Percentiles rank a stretch among this genome's conserved stretches.
phyloP scores from a whole-genome alignment of 2,113 vertebrate genomes.

The Galemys pyrenaicus region DNA sequence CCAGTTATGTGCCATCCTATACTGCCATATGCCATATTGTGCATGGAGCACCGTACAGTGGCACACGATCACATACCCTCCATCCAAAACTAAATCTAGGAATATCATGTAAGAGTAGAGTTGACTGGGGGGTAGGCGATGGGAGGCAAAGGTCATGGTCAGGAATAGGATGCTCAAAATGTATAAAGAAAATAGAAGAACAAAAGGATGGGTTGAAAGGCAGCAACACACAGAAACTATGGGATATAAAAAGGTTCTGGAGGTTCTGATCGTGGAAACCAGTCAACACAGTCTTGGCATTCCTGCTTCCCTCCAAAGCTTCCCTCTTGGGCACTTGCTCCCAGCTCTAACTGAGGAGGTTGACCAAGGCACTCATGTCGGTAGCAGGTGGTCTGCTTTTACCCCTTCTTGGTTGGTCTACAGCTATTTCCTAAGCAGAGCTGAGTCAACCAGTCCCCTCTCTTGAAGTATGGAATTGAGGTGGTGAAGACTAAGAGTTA shows the following conservation, averaged over 20 bases:
- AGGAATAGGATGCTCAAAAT: background rate
- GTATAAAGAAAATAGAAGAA: background rate
- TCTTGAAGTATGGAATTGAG: background rate
- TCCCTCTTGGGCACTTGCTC: background rate
- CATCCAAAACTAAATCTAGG: background rate
- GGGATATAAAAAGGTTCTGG: background rate
- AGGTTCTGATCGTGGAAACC: background rate
- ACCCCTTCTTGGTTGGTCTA: background rate
- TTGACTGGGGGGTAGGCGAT: background rate
- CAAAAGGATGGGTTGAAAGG: background rate
- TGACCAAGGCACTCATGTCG: background rate
- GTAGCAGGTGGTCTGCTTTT: background rate
- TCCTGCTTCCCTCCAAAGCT: background rate
- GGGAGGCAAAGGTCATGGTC: background rate
- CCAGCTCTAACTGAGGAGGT: background rate
- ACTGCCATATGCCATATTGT: no score
- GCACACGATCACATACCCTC: no score
- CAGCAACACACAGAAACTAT: background rate
- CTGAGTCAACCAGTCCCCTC: background rate
- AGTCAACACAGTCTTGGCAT: background rate
- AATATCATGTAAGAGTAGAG: background rate
- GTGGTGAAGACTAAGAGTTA: background rate
- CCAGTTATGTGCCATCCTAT: no score
- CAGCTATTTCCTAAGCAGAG: background rate
- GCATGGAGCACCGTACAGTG: no score